Base-by-base conservation (phyloP, 2,797 vertebrate genomes). In the Lagodon rhomboides region DNA sequence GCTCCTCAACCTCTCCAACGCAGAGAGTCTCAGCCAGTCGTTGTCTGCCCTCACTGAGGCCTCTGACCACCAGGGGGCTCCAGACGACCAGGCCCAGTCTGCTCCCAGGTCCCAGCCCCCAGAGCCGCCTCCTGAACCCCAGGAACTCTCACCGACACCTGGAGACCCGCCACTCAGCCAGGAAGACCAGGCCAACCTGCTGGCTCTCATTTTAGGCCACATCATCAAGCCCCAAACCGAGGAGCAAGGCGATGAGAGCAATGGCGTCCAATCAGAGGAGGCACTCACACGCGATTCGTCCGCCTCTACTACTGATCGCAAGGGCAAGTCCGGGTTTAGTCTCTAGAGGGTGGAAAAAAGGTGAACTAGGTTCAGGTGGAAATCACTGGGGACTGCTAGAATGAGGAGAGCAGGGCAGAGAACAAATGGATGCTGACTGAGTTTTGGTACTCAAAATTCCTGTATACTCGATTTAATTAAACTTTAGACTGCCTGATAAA, bases 181-280 rank as follows among this genome's bases (percentile, higher is more conserved):
- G 92, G 97, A 97, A 89, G 98, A 99, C 78, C 95, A 98, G 94
- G 94, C 98, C 87, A 97, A 95, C 78, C 93, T 99, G 86, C 95
- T 99, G 92, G 97, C 98, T 23, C 96, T 99, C 89, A 94, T 99
- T 85, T 92, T 99, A 92, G 97, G 97, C 90, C 98, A 99, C 91
- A 96, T 99, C 78, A 96, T 99, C 82, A 99, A 99, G 92, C 95
- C 97, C 78, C 97, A 97, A 92, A 80, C 81, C 4, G 96, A 98
- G 86, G 88, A 95, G 84, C 94, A 92, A 85, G 89, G 92, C 68
- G 97, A 98, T 75, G 97, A 99, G 92, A 98, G 96, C 95, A 98
- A 97, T 65, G 97, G 97, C 84, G 96, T 96, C 92, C 95, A 93
- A 46, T 92, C 94, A 94, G 95, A 98, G 92, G 96, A 98, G 95